Conservation (phyloP, 2,888 invertebrate species). For the Cosmopolites sordidus region DNA sequence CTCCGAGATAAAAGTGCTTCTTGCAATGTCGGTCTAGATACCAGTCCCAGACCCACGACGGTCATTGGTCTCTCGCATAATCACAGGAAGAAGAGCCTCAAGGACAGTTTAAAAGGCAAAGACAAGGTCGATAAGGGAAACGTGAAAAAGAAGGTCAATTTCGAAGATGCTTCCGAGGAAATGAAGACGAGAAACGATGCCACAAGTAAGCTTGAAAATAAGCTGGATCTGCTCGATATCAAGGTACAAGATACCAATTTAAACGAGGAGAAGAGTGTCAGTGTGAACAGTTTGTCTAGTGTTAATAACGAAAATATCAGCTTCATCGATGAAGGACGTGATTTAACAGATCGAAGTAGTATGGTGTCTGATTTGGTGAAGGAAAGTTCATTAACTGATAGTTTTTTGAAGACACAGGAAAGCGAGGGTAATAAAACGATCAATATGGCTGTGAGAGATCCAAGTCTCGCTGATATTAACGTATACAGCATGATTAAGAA, state of each 20-base stretch:
- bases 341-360: constrained; percentile 46
- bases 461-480: constrained; percentile 43
- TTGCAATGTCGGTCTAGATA: constrained; percentile 70
- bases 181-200: constrained; percentile 16
- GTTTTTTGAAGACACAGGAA: constrained; percentile 7
- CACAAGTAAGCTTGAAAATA: constrained; percentile 33
- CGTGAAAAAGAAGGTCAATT: constrained; percentile 44
- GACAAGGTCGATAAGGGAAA: constrained; percentile 7
- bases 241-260: constrained; percentile 34
- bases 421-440: constrained; percentile 30
- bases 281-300: constrained; percentile 45
- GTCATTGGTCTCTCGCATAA: constrained; percentile 38
- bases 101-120: constrained; percentile 42
- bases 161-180: constrained; percentile 32
- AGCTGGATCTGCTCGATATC: constrained; percentile 26
- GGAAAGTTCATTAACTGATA: constrained; percentile 33
- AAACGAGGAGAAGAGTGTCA: constrained; percentile 44
- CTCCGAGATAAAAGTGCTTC: constrained; percentile 76
- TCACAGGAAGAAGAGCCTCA: constrained; percentile 32
- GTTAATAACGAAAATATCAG: constrained; percentile 44
- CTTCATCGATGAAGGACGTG: constrained; percentile 46
- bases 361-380: constrained; percentile 43
- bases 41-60: constrained; percentile 64
- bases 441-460: constrained; percentile 30
- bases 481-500: constrained; percentile 47